These are phyloP conservation scores for Gymnothorax reevesii DNA, from an alignment of 2,797 vertebrate species.

Conservation along the genomic window DNA sequence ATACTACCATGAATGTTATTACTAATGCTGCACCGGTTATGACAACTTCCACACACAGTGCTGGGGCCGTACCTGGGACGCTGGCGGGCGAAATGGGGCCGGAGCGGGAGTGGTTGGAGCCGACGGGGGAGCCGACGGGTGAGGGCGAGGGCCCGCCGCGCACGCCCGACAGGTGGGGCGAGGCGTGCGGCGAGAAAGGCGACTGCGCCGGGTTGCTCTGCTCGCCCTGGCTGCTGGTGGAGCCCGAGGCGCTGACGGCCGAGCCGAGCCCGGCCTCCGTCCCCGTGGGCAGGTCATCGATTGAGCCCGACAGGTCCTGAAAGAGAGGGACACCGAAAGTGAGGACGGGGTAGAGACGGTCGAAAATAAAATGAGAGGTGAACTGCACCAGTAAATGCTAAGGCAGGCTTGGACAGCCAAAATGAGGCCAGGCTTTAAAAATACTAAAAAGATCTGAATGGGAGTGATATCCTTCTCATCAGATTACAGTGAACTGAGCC, in stretches of 20 bases:
- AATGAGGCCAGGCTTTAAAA: no score
- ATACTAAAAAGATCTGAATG: no score
- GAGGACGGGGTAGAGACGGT: background rate
- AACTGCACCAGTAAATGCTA: no score
- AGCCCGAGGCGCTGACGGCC: constrained; percentile 81
- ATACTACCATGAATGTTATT: no score
- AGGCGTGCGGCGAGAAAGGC: constrained; percentile 90
- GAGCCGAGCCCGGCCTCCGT: constrained; percentile 88
- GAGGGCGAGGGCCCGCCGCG: constrained; percentile 83
- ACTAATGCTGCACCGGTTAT: no score
- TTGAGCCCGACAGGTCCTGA: constrained; percentile 92
- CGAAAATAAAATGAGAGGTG: background rate
- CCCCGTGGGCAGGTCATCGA: constrained; percentile 91
- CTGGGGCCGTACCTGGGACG: constrained; percentile 78
- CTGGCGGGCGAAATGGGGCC: constrained; percentile 88
- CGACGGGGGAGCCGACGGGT: constrained; percentile 84
- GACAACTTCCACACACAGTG: background rate
- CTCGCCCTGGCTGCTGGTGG: constrained; percentile 87
- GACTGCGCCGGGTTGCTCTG: constrained; percentile 89
- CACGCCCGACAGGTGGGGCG: constrained; percentile 84
- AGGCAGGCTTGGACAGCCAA: no score
- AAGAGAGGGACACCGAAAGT: background rate
- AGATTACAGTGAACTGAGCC: no score
- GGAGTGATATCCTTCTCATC: no score
- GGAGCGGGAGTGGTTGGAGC: constrained; percentile 86